Conservation (phyloP, 2,797 vertebrate genomes). For the Amphiprion clarkii region DNA sequence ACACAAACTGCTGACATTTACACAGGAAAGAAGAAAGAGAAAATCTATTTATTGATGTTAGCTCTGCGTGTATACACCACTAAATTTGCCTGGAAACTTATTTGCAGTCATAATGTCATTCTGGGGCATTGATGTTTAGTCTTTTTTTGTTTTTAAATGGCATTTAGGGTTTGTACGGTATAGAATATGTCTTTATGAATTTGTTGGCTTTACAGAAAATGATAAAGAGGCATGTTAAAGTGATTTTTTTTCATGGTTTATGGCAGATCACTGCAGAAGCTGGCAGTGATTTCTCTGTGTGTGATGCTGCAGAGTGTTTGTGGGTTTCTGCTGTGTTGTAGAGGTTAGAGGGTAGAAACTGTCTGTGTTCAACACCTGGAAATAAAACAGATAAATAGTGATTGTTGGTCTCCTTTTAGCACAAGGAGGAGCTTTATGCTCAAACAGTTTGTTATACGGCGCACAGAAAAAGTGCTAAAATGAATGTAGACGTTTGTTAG, state of each 20-base stretch:
- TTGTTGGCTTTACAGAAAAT: neutral
- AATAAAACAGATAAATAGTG: too few species aligned
- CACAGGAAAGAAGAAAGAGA: neutral
- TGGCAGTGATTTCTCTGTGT: neutral
- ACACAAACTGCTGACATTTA: conserved; percentile 11
- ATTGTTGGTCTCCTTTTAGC: too few species aligned
- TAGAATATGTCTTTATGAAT: neutral
- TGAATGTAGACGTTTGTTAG: too few species aligned
- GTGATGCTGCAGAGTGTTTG: neutral
- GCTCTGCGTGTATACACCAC: neutral
- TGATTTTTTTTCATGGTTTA: neutral
- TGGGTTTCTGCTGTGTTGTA: neutral
- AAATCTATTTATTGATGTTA: conserved; percentile 1
- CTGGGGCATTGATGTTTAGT: neutral
- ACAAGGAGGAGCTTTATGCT: too few species aligned
- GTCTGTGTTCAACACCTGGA: too few species aligned
- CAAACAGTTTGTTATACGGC: too few species aligned
- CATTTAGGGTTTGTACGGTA: neutral
- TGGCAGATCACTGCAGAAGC: neutral
- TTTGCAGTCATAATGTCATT: neutral
- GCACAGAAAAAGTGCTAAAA: too few species aligned
- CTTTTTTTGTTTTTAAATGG: neutral
- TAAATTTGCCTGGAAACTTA: neutral
- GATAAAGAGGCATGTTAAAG: neutral
- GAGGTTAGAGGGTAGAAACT: too few species aligned